A percentile compares a stretch with the other conserved stretches of the same genome.
Evolutionary conservation across 2,113 vertebrate genomes (phyloP).

Genomic region (Epinephelus lanceolatus): DNA sequence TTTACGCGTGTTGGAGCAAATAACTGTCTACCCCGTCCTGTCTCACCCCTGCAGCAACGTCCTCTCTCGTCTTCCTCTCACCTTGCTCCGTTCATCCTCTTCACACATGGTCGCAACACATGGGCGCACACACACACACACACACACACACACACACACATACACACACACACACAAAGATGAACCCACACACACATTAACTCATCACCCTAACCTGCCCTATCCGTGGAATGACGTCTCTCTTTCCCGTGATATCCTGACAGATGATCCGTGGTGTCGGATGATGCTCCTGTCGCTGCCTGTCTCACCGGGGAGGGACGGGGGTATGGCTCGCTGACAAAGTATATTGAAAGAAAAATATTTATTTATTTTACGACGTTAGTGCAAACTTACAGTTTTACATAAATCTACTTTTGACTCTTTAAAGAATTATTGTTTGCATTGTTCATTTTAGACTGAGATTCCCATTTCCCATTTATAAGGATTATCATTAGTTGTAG

Average conservation of each 20-base stretch:
- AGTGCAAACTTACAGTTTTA: slow-evolving; percentile 4
- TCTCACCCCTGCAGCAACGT: slow-evolving; percentile 18
- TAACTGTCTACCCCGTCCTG: slow-evolving; percentile 5
- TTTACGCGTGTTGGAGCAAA: slow-evolving; percentile 57
- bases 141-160: slow-evolving; percentile 6
- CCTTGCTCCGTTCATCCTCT: slow-evolving; percentile 40
- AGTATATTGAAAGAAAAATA: slow-evolving; percentile 19
- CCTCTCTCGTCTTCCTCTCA: slow-evolving; percentile 53
- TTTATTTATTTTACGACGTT: not conserved
- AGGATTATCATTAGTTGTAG: too few relatives aligned
- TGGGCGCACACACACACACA: not conserved
- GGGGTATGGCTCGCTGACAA: not conserved
- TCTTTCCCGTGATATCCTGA: slow-evolving; percentile 75
- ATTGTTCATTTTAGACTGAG: not conserved
- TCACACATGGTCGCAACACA: not conserved
- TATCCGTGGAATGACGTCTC: slow-evolving; percentile 74
- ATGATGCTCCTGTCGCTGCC: slow-evolving; percentile 75
- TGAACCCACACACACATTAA: slow-evolving; percentile 54
- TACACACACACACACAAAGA: slow-evolving; percentile 12
- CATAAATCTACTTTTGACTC: not conserved
- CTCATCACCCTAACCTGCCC: slow-evolving; percentile 60
- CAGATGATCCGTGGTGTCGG: slow-evolving; percentile 77
- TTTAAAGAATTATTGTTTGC: not conserved
- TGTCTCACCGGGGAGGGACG: slow-evolving; percentile 47
- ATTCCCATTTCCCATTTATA: too few relatives aligned